Evolutionary conservation across 2,797 vertebrate species (phyloP), one percentile per base, ranked within the genome.

Genomic region (Malacoctenus gilli): DNA sequence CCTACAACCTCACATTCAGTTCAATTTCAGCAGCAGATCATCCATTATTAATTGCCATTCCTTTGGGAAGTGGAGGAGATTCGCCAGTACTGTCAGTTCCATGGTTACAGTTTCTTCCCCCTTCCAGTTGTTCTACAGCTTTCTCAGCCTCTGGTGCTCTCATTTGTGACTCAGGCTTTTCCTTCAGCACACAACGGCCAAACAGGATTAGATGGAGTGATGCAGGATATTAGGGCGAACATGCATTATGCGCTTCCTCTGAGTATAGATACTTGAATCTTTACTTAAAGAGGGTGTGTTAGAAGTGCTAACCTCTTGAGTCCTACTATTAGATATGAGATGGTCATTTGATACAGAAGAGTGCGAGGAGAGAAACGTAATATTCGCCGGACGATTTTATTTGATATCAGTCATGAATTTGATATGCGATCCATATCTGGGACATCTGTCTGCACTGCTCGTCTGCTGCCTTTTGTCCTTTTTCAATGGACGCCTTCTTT

Each of bases 31-130:
- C 40, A 41, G 68, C 13, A 41, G 55, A 69, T 79, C 86, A 86
- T 90, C 67, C 66, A 89, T 90, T 86, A 89, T 89, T 87, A 80
- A 90, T 73, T 50, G 37, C 30, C 55, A 30, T 59, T 79, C 76
- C 75, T 73, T n/a, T 4, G 80, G 77, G 78, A 82, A 59, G 61
- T 72, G 80, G 57, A 55, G 49, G 73, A 48, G 73, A 71, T 54
- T 72, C 46, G 60, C 55, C 55, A 7, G 20, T 42, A 19, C 65
- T 79, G 66, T 71, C 72, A 20, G 62, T 47, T 67, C 61, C 51
- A 59, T 75, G 69, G 74, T 78, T 80, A 79, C 79, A 61, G 60
- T 81, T 56, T 69, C 74, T 34, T 22, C 35, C 50, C n/a, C 62
- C 51, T 73, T 39, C 49, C 19, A 37, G 48, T 18, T 30, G n/a